Conservation (phyloP, 2,888 invertebrate genomes). For the Cecidostiba fungosa region DNA sequence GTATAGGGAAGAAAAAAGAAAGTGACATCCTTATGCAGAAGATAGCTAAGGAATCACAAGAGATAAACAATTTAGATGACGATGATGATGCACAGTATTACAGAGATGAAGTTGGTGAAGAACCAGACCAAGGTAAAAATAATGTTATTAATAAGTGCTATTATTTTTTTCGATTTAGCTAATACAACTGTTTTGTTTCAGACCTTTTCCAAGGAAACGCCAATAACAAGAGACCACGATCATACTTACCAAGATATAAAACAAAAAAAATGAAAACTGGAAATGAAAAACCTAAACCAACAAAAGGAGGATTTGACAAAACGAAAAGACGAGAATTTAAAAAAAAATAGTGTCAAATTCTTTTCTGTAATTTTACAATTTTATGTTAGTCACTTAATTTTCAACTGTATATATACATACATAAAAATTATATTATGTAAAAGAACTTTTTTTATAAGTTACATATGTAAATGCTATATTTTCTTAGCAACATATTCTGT, state of each 20-base stretch:
- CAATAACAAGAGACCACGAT: constrained; percentile 66
- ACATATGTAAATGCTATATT: constrained; percentile 24
- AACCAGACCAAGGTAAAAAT: constrained; percentile 89
- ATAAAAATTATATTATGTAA: constrained; percentile 10
- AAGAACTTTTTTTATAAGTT: constrained; percentile 9
- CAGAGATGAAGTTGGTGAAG: constrained; percentile 92
- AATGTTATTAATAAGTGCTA: constrained; percentile 18
- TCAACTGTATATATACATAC: constrained; percentile 52
- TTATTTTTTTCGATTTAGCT: not conserved
- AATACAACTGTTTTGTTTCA: constrained; percentile 38
- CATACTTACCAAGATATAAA: constrained; percentile 69
- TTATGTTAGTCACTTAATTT: not conserved
- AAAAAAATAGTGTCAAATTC: constrained; percentile 36
- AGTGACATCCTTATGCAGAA: constrained; percentile 79
- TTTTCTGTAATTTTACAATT: not conserved
- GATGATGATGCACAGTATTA: constrained; percentile 93
- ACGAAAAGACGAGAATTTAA: constrained; percentile 44
- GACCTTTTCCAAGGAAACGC: constrained; percentile 61
- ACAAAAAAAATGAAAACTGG: constrained; percentile 69
- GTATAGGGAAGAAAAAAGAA: constrained; percentile 85
- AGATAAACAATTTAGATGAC: constrained; percentile 80
- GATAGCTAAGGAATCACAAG: constrained; percentile 82
- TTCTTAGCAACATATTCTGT: constrained; percentile 12
- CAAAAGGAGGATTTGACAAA: constrained; percentile 30
- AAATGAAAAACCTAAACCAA: constrained; percentile 21